A percentile compares a stretch with the other conserved stretches of the same genome.
These are phyloP conservation scores for Quadroppia sp. DNA, from an alignment of 2,888 invertebrate genomes.

Conservation along the genomic window DNA sequence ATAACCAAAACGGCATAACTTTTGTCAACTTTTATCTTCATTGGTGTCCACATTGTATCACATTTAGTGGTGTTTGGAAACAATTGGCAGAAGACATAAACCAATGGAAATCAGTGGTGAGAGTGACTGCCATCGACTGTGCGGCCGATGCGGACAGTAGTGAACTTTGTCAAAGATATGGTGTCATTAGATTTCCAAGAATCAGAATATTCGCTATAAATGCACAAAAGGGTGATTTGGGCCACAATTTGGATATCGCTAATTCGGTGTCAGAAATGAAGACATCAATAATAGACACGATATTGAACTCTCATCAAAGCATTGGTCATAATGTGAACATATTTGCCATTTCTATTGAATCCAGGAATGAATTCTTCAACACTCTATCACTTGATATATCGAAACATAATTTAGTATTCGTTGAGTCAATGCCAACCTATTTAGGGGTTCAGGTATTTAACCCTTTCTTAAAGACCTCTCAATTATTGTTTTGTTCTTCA, in stretches of 20 bases:
- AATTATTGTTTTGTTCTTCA: neutral
- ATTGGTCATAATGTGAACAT: neutral
- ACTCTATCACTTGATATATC: neutral
- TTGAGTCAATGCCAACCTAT: constrained; percentile 30
- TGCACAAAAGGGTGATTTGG: neutral
- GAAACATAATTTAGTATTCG: constrained; percentile 28
- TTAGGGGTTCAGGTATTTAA: constrained; percentile 33
- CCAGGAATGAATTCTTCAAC: constrained; percentile 12
- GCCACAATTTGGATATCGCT: neutral
- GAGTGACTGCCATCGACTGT: constrained; percentile 78
- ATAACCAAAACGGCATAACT: constrained; percentile 46
- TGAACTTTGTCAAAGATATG: constrained; percentile 79
- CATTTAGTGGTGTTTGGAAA: constrained; percentile 84
- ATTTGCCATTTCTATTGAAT: constrained; percentile 9
- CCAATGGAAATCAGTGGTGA: constrained; percentile 71
- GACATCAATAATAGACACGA: constrained; percentile 9
- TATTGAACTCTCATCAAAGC: neutral
- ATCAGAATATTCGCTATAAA: neutral
- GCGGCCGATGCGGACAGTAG: constrained; percentile 73
- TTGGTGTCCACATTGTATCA: constrained; percentile 90
- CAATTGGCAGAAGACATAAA: constrained; percentile 64
- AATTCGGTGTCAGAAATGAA: neutral
- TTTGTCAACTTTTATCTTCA: constrained; percentile 91
- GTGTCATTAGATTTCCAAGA: constrained; percentile 82
- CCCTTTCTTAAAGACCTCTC: neutral